phyloP scores from a whole-genome alignment of 2,797 vertebrate genomes.

The Tokudaia tokunoshimensis region DNA sequence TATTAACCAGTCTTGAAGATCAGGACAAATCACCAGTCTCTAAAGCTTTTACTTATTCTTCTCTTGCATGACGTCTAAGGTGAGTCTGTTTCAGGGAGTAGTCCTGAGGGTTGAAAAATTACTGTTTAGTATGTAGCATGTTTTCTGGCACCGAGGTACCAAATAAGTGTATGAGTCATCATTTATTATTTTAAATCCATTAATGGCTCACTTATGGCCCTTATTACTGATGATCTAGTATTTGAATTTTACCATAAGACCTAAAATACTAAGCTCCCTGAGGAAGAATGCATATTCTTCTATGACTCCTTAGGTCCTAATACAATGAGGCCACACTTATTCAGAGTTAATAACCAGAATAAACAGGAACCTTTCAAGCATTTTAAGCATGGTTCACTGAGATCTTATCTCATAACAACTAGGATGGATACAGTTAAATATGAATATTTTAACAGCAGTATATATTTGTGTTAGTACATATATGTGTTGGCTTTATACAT shows the following conservation, averaged over 20 bases:
- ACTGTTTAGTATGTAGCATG: not conserved
- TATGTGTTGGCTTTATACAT: not conserved
- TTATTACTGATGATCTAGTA: not conserved
- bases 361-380: not conserved
- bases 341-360: not conserved
- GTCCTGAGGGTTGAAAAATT: not conserved
- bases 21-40: not conserved
- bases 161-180: conserved; percentile 25
- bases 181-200: conserved; percentile 41
- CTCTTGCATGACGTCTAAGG: not conserved
- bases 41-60: conserved; percentile 31
- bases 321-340: not conserved
- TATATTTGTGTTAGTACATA: not conserved
- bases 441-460: not conserved
- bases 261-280: not conserved
- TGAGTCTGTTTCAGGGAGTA: not conserved
- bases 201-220: conserved; percentile 6
- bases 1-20: not conserved
- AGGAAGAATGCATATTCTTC: not conserved
- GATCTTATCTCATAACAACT: not conserved
- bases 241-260: not conserved
- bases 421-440: not conserved
- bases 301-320: not conserved
- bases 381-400: conserved; percentile 11
- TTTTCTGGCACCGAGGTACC: conserved; percentile 7